A percentile compares a stretch with the other conserved stretches of the same genome.
Conservation (phyloP, 2,888 invertebrate species). For the Merodon equestris region DNA sequence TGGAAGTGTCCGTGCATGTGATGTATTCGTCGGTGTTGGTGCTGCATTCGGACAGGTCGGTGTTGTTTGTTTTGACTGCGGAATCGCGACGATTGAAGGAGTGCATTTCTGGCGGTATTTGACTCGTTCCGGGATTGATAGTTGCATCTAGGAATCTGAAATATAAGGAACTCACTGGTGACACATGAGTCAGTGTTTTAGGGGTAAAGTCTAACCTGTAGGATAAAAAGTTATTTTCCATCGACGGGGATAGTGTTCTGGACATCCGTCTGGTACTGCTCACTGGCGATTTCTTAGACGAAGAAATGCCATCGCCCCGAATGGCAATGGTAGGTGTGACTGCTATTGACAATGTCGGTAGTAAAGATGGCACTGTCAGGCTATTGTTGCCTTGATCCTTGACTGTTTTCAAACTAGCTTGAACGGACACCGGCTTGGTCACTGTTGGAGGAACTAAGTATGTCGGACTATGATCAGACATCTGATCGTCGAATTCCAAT, state of each 20-base stretch:
- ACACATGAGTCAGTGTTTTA: no score
- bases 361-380: conserved; percentile 58
- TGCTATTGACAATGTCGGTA: conserved; percentile 80
- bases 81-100: conserved; percentile 85
- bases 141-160: conserved; percentile 45
- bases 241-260: conserved; percentile 34
- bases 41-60: conserved; percentile 92
- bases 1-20: conserved; percentile 89
- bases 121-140: conserved; percentile 31
- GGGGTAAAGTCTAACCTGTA: conserved; percentile 42
- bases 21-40: conserved; percentile 91
- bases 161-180: not conserved
- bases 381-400: conserved; percentile 60
- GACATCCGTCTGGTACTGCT: conserved; percentile 37
- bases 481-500: conserved; percentile 85
- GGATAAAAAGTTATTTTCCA: conserved; percentile 28
- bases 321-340: conserved; percentile 79
- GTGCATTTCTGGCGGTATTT: conserved; percentile 35
- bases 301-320: conserved; percentile 30
- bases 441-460: conserved; percentile 53
- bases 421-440: conserved; percentile 41
- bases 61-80: conserved; percentile 83
- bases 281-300: conserved; percentile 39
- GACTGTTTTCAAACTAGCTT: conserved; percentile 56
- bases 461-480: conserved; percentile 80